Evolutionary conservation across 2,113 vertebrate genomes (phyloP).

Genomic region (Bubo blakistoni): DNA sequence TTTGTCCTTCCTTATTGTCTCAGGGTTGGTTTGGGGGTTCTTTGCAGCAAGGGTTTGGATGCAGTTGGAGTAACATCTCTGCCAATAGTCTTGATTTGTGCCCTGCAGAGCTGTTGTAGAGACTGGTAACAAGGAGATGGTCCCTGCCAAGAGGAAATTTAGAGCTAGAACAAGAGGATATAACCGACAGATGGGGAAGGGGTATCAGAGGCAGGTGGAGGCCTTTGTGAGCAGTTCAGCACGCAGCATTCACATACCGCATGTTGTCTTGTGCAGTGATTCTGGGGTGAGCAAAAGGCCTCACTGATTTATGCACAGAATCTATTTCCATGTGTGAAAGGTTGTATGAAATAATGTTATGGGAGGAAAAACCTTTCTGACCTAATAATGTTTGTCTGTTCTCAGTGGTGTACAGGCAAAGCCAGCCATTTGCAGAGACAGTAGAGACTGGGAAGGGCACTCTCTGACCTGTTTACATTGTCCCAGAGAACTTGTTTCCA

Average conservation of each 20-base stretch:
- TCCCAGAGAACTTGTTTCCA: background rate
- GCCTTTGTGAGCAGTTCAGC: background rate
- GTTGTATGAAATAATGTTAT: background rate
- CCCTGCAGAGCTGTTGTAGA: background rate
- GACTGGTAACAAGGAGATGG: background rate
- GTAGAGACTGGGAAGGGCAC: background rate
- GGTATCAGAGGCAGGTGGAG: background rate
- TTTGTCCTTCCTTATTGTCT: background rate
- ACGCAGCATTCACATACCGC: background rate
- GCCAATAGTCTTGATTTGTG: background rate
- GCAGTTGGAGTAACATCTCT: background rate
- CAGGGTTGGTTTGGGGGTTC: background rate
- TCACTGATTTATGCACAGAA: background rate
- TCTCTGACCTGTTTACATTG: background rate
- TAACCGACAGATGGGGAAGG: background rate
- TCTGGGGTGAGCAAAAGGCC: background rate
- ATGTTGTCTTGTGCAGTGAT: fast-evolving
- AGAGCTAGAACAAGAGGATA: background rate
- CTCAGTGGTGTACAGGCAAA: background rate
- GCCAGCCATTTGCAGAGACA: background rate
- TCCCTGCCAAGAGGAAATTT: background rate
- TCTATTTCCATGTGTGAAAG: background rate
- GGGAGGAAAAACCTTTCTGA: background rate
- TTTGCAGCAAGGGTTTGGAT: background rate
- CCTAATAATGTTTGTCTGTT: background rate